A percentile compares a stretch with the other conserved stretches of the same genome.
phyloP scores from a whole-genome alignment of 92 coral and sea anemone genomes.

The Ricordea florida region DNA sequence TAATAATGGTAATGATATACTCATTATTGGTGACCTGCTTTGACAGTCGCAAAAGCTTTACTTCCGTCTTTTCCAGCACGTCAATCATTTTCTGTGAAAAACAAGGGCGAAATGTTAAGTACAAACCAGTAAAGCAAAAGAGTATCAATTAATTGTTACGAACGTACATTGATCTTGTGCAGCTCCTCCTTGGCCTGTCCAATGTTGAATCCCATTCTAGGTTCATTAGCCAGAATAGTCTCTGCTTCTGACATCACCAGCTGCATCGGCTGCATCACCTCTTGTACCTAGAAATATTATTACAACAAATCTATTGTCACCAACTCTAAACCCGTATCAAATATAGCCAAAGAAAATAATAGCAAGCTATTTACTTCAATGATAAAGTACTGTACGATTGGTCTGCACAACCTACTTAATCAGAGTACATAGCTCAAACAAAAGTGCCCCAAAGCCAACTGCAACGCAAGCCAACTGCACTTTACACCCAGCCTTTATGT shows the following conservation, averaged over 20 bases:
- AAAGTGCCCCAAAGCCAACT: no score
- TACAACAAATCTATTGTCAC: not conserved
- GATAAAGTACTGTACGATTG: no score
- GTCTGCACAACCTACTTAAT: no score
- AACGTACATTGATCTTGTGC: constrained; percentile 80
- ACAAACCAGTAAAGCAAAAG: not conserved
- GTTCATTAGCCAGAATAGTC: constrained; percentile 77
- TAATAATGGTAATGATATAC: constrained; percentile 87
- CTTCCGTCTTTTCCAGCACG: constrained; percentile 87
- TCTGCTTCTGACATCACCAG: constrained; percentile 86
- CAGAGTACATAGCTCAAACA: no score
- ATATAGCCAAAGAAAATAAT: no score
- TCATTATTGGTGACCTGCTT: constrained; percentile 88
- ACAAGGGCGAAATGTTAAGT: not conserved
- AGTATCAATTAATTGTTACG: not conserved
- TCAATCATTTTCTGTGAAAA: constrained; percentile 69
- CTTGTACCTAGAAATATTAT: constrained; percentile 51
- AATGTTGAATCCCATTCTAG: constrained; percentile 73
- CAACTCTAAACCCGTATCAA: no score
- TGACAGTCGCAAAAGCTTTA: constrained; percentile 80
- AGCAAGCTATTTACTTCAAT: no score
- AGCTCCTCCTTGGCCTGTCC: constrained; percentile 82
- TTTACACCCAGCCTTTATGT: no score
- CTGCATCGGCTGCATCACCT: constrained; percentile 87
- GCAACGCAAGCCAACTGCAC: no score